These are phyloP conservation scores for Pinctada fucata DNA, from an alignment of 2,888 invertebrate genomes.

Conservation along the genomic window DNA sequence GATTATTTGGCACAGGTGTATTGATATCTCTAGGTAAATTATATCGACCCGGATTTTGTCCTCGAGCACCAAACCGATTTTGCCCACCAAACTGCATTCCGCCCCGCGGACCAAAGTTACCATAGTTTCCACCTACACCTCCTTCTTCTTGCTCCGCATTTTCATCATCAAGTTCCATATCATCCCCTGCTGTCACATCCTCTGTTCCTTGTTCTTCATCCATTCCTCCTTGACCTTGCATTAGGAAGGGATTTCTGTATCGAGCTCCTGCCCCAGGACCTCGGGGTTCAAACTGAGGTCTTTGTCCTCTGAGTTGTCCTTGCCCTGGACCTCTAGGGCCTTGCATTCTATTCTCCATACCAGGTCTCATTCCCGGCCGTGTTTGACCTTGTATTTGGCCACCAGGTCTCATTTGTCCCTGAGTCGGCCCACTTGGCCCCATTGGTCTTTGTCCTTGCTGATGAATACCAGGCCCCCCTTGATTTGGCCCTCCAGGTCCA, in stretches of 20 bases:
- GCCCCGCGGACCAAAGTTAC: background rate
- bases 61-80: background rate
- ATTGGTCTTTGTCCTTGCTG: conserved; percentile 19
- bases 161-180: conserved; percentile 19
- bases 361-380: conserved; percentile 15
- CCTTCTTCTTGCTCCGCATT: background rate
- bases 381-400: conserved; percentile 18
- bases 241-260: background rate
- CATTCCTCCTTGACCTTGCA: background rate
- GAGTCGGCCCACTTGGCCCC: background rate
- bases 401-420: conserved; percentile 28
- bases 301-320: conserved; percentile 30
- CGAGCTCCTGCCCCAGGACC: background rate
- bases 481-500: conserved; percentile 7
- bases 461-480: conserved; percentile 26
- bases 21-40: background rate
- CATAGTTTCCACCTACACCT: too few relatives aligned
- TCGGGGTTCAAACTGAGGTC: conserved; percentile 5
- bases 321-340: conserved; percentile 29
- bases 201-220: conserved; percentile 8
- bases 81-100: background rate
- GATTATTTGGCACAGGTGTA: background rate
- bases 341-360: conserved; percentile 26
- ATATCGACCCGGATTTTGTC: background rate
- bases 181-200: background rate